Base-by-base conservation (phyloP, 2,113 vertebrate species). In the Mugil cephalus region DNA sequence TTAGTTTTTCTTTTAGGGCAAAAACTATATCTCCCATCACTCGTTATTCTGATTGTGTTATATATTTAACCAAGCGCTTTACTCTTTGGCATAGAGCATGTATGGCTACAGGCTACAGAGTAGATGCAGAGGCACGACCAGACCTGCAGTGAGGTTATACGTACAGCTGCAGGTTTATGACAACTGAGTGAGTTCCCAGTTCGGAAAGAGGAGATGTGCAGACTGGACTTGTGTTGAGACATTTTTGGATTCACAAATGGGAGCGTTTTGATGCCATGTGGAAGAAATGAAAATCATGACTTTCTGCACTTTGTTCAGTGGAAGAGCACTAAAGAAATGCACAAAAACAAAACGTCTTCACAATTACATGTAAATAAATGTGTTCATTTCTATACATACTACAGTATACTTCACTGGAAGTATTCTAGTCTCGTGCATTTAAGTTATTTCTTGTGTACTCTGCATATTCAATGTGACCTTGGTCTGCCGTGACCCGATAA, bases 401-500 rank as follows among this genome's bases (percentile, higher is more conserved):
- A 1, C n/a, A 10, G 5, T 30, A 30, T 30, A 30, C n/a, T n/a
- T 17, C n/a, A 50, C 18, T 17, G 9, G 5, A 18, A 40, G 19
- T 1, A 2, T 43, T 10, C 9, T 11, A 19, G 3, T 14, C 19
- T 13, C 48, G 6, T 51, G 18, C 21, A 13, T 39, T 24, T 17
- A 30, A 30, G 24, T 5, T 30, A 30, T 30, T 12, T 39, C 39
- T 19, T 30, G 8, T 58, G 64, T 34, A 19, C 36, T 10, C 35
- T 38, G 40, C 24, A 38, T 10, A 46, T 73, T 62, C 8, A 60
- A 42, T 6, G 10, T 6, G 48, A 71, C 69, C 24, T 61, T 30
- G 24, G 24, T 30, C 10, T 45, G 34, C 18, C 11, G 34, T 36
- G 13, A 46, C 19, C 24, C 10, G 2, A 43, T 15, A 18, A 18